Conservation (phyloP, 2,888 invertebrate genomes). For the Drymonia ruficornis region DNA sequence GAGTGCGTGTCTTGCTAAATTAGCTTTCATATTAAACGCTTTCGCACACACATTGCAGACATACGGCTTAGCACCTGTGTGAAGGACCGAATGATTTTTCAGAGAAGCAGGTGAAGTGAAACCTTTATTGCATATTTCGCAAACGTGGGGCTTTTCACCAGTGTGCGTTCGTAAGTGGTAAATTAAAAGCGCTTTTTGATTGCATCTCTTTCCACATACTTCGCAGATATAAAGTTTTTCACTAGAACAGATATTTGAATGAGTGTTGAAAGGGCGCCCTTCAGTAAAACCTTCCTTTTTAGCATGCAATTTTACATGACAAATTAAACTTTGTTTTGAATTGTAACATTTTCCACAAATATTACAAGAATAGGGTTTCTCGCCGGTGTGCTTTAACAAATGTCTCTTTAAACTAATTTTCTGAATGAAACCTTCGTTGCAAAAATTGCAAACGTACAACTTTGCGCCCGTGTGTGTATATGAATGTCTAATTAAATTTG, state of each 20-base stretch:
- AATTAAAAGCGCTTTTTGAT: background rate
- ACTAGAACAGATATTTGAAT: too few relatives aligned
- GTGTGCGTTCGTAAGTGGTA: background rate
- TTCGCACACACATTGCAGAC: slow-evolving; percentile 7
- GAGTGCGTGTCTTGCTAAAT: background rate
- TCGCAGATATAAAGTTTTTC: background rate
- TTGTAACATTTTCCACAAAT: background rate
- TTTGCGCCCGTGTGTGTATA: slow-evolving; percentile 7
- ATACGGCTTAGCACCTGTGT: background rate
- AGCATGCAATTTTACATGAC: too few relatives aligned
- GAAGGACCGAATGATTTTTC: background rate
- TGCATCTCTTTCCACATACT: background rate
- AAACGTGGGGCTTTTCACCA: background rate
- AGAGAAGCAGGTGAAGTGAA: background rate
- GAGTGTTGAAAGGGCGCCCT: too few relatives aligned
- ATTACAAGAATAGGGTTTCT: background rate
- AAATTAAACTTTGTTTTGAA: background rate
- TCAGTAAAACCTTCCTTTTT: too few relatives aligned
- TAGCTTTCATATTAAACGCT: background rate
- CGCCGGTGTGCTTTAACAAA: background rate
- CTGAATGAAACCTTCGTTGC: background rate
- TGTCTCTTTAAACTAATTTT: background rate
- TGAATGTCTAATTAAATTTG: background rate
- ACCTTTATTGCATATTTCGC: background rate
- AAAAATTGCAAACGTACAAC: slow-evolving; percentile 6